Base-by-base conservation (phyloP, 2,888 invertebrate genomes). In the Diaphora mendica region DNA sequence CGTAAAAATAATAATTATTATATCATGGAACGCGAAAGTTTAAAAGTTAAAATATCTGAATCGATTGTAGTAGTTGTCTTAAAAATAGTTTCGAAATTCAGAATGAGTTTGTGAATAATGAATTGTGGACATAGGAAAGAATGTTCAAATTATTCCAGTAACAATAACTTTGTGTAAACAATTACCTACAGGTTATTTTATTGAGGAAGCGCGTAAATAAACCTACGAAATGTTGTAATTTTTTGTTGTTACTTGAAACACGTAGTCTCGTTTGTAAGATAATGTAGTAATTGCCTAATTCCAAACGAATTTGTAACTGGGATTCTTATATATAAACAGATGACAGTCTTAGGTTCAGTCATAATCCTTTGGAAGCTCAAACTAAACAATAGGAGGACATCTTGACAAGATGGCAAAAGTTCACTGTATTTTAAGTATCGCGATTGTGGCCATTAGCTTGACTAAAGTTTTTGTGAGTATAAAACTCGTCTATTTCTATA, bases 221-320 rank as follows among this genome's bases (percentile, higher is more conserved):
- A 51, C 72, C 72, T 73, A 64, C 59, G n/a, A 79, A 76, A 79
- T 71, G 68, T 69, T 64, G 69, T 30, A n/a, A 70, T 79, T 82
- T 84, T 82, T 84, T 82, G 77, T 78, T 77, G 64, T 76, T 72
- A 74, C 69, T 77, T 67, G 69, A 76, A 82, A 84, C 68, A 75
- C 78, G 68, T 39, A 48, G 51, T 66, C 74, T 74, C 83, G 72
- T 84, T 30, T 62, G 68, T 69, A 74, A 72, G 77, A 84, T 77
- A 80, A 82, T 80, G 80, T 71, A 42, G 77, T 83, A 84, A 83
- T 84, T 84, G 76, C 68, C 68, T 74, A 73, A 51, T 75, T 74
- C 77, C 77, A 78, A 69, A 73, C 70, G 67, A 70, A 75, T 72
- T 84, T 77, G 75, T 69, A 8, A 78, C 82, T 82, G 73, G 7